Evolutionary conservation across 1,140 invertebrate species (phyloP).

Genomic region (Drosophila eugracilis): DNA sequence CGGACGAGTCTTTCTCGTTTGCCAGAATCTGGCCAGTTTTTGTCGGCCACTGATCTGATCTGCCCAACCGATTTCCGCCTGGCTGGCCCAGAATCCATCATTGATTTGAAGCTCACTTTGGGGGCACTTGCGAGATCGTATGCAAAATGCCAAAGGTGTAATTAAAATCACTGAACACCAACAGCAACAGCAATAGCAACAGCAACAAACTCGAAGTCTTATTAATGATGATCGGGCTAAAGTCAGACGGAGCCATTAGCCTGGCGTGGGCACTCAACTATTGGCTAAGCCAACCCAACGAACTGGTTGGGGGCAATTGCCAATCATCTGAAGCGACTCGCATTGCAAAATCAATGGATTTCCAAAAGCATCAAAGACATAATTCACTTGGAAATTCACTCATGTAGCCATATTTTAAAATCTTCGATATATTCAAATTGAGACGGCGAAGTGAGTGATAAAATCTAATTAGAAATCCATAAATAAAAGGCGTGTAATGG

Average conservation of each 20-base stretch:
- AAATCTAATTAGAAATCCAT: neutral
- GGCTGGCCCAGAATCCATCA: slow-evolving; percentile 14
- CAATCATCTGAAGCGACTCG: slow-evolving; percentile 45
- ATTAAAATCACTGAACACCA: slow-evolving; percentile 76
- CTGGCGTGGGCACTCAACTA: slow-evolving; percentile 23
- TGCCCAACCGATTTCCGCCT: slow-evolving; percentile 48
- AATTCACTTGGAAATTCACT: slow-evolving; percentile 1
- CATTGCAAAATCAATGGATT: slow-evolving; percentile 63
- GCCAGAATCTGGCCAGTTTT: slow-evolving; percentile 43
- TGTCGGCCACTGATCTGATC: slow-evolving; percentile 26
- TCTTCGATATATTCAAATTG: neutral
- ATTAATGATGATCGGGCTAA: slow-evolving; percentile 72
- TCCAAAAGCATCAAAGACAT: slow-evolving; percentile 25
- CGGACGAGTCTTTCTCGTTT: slow-evolving; percentile 75
- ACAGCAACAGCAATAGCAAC: too few relatives aligned
- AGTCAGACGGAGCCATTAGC: slow-evolving; percentile 65
- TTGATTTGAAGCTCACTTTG: neutral
- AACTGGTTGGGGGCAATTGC: slow-evolving; percentile 74
- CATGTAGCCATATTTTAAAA: neutral
- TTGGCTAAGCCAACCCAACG: slow-evolving; percentile 47
- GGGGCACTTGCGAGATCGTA: slow-evolving; percentile 9
- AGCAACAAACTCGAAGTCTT: slow-evolving; percentile 51
- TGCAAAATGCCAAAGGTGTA: slow-evolving; percentile 81
- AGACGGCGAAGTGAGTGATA: too few relatives aligned
- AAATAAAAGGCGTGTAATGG: neutral